phyloP scores from a whole-genome alignment of 2,113 vertebrate genomes.

The Sinocyclocheilus grahami region DNA sequence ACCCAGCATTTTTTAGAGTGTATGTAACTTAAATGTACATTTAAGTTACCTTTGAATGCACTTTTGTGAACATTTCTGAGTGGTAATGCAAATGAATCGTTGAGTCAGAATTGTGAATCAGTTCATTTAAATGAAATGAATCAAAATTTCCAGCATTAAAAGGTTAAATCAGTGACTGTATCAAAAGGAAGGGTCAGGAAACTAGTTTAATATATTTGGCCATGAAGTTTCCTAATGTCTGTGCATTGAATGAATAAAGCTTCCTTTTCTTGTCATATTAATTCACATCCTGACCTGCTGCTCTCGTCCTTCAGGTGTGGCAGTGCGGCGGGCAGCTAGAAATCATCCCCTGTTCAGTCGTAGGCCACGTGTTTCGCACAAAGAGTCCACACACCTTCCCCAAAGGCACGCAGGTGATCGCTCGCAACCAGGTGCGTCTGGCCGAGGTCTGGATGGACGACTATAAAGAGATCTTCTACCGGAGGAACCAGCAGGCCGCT shows the following conservation, averaged over 20 bases:
- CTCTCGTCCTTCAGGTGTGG: constrained; percentile 84
- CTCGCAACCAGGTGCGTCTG: constrained; percentile 95
- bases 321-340: constrained; percentile 98
- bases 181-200: not conserved
- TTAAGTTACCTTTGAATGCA: not conserved
- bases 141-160: no score
- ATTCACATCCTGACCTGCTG: not conserved
- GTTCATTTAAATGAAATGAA: not conserved
- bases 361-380: constrained; percentile 97
- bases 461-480: constrained; percentile 97
- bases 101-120: not conserved
- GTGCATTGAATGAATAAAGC: not conserved
- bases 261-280: not conserved
- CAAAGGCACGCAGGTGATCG: constrained; percentile 97
- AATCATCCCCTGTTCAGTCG: constrained; percentile 96
- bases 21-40: not conserved
- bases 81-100: not conserved
- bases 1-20: not conserved
- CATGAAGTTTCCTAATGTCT: not conserved
- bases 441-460: constrained; percentile 99
- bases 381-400: constrained; percentile 98
- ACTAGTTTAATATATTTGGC: not conserved
- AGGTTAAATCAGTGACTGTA: no score
- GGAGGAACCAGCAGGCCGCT: constrained; percentile 91
- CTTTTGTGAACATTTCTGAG: not conserved